Conservation (phyloP, 2,797 vertebrate species). For the Graptemys geographica region DNA sequence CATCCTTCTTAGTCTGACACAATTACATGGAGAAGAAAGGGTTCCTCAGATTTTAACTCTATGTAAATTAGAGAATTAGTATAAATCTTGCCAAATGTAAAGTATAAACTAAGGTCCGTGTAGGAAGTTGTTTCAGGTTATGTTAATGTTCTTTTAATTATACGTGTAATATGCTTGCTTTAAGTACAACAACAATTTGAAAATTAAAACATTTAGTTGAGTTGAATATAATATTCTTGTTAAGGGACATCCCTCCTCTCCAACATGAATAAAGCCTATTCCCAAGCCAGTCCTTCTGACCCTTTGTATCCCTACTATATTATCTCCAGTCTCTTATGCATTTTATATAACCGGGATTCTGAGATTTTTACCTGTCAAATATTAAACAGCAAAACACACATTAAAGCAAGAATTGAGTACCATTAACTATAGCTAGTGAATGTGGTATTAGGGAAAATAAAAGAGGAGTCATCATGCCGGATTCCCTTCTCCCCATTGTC, state of each 20-base stretch:
- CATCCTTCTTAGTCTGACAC: not conserved
- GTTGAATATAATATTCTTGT: not conserved
- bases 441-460: not conserved
- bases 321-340: not conserved
- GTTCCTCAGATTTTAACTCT: not conserved
- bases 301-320: not conserved
- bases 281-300: not conserved
- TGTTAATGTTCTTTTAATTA: not conserved
- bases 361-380: not conserved
- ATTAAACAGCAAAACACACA: not conserved
- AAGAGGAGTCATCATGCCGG: too few species aligned
- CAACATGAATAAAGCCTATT: not conserved
- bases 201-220: not conserved
- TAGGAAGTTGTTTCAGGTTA: not conserved
- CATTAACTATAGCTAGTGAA: not conserved
- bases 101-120: not conserved
- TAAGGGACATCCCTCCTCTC: not conserved
- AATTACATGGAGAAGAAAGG: not conserved
- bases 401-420: not conserved
- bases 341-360: not conserved
- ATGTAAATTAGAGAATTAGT: not conserved
- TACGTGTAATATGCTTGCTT: not conserved
- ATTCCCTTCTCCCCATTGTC: not conserved
- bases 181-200: not conserved
- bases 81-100: not conserved